Conservation (phyloP, 2,113 vertebrate genomes). For the Nyctereutes procyonoides region DNA sequence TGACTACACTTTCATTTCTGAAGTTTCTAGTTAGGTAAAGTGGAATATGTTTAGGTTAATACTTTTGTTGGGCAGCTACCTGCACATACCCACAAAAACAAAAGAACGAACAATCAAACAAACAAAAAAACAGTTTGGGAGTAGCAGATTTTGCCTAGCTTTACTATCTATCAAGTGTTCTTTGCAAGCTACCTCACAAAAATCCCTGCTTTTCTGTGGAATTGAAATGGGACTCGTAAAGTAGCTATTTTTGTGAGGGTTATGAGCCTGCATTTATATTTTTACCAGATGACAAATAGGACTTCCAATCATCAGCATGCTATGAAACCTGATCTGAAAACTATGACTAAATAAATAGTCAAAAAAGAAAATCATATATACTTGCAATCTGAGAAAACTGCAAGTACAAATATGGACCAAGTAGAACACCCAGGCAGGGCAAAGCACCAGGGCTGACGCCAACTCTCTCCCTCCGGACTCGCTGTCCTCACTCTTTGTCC, state of each 20-base stretch:
- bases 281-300: not conserved
- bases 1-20: not conserved
- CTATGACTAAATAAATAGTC: too few species aligned
- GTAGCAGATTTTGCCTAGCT: not conserved
- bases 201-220: not conserved
- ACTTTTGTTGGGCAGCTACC: not conserved
- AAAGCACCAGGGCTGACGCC: rapidly evolving
- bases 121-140: not conserved
- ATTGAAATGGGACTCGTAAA: not conserved
- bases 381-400: not conserved
- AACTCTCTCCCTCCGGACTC: rapidly evolving
- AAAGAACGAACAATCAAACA: too few species aligned
- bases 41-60: not conserved
- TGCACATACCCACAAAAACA: too few species aligned
- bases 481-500: too few species aligned
- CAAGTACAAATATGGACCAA: not conserved
- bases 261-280: not conserved
- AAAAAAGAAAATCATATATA: not conserved
- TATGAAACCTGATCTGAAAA: not conserved
- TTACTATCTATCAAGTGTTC: not conserved
- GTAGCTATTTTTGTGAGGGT: not conserved
- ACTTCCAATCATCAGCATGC: not conserved
- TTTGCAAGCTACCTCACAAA: not conserved
- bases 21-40: not conserved
- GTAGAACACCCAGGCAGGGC: not conserved